Percentiles rank a stretch among this genome's conserved stretches.
phyloP scores from a whole-genome alignment of 2,113 vertebrate genomes.

The Equus przewalskii region DNA sequence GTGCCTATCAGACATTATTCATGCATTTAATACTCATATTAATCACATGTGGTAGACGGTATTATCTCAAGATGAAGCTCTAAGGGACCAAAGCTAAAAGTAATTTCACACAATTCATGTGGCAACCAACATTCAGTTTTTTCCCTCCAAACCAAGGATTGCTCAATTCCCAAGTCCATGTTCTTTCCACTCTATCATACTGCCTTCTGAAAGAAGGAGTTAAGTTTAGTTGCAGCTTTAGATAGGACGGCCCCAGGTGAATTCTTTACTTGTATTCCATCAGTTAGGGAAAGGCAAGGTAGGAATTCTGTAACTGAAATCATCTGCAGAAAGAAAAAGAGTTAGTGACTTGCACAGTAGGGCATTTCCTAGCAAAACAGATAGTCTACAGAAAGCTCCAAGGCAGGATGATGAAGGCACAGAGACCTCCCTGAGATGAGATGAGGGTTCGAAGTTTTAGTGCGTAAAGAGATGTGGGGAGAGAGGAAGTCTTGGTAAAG shows the following conservation, averaged over 20 bases:
- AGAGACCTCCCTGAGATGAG: background rate
- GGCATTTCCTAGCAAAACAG: background rate
- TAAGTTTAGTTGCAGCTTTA: conserved; percentile 11
- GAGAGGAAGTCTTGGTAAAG: background rate
- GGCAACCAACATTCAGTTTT: background rate
- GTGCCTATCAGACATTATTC: background rate
- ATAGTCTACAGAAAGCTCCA: background rate
- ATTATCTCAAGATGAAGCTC: background rate
- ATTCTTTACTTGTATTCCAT: background rate
- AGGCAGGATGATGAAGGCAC: background rate
- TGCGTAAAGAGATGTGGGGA: background rate
- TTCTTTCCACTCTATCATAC: background rate
- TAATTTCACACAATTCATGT: background rate
- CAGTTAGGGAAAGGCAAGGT: background rate
- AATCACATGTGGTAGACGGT: background rate
- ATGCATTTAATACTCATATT: background rate
- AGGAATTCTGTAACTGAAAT: background rate
- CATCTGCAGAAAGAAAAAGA: background rate
- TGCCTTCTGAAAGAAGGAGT: background rate
- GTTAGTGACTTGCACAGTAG: background rate
- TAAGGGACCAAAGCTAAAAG: background rate
- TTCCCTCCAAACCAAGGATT: background rate
- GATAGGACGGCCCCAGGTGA: background rate
- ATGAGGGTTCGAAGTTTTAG: background rate
- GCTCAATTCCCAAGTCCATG: background rate